phyloP scores from a whole-genome alignment of 1,140 invertebrate genomes.

The Drosophila auraria region DNA sequence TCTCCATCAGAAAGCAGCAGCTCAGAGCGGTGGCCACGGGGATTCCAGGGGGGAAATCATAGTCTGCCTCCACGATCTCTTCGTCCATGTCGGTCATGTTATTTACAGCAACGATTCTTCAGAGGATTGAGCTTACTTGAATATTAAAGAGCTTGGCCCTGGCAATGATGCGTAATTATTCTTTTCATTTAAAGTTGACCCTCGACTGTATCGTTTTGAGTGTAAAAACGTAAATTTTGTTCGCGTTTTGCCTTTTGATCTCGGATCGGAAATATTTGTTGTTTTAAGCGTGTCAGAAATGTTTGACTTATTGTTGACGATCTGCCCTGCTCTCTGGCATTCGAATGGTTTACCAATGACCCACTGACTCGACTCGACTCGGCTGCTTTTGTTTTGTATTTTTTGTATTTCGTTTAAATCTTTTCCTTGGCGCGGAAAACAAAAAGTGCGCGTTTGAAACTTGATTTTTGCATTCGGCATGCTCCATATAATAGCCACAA shows the following conservation, averaged over 20 bases:
- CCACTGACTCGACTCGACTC: slow-evolving; percentile 30
- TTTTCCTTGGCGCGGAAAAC: slow-evolving; percentile 3
- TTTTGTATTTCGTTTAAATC: background rate
- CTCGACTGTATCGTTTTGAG: slow-evolving; percentile 3
- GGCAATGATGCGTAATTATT: slow-evolving; percentile 21
- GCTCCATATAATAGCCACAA: slow-evolving; percentile 37
- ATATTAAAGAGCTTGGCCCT: slow-evolving; percentile 2
- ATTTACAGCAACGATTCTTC: no score
- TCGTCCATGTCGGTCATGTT: no score
- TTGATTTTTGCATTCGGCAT: slow-evolving; percentile 55
- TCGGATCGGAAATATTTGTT: background rate
- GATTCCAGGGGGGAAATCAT: no score
- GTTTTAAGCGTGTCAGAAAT: slow-evolving; percentile 4
- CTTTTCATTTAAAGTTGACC: slow-evolving; percentile 13
- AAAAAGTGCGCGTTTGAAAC: slow-evolving; percentile 12
- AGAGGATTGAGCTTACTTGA: background rate
- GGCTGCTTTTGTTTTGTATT: background rate
- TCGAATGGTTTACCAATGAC: slow-evolving; percentile 41
- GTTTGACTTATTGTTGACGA: slow-evolving; percentile 10
- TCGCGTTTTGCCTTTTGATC: background rate
- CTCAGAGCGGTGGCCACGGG: background rate
- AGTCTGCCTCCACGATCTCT: no score
- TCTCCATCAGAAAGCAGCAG: background rate
- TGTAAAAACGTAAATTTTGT: background rate
- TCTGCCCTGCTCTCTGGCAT: slow-evolving; percentile 35